These are phyloP conservation scores for Sebastiscus albofasciatus DNA, from an alignment of 2,797 vertebrate species.

Conservation along the genomic window DNA sequence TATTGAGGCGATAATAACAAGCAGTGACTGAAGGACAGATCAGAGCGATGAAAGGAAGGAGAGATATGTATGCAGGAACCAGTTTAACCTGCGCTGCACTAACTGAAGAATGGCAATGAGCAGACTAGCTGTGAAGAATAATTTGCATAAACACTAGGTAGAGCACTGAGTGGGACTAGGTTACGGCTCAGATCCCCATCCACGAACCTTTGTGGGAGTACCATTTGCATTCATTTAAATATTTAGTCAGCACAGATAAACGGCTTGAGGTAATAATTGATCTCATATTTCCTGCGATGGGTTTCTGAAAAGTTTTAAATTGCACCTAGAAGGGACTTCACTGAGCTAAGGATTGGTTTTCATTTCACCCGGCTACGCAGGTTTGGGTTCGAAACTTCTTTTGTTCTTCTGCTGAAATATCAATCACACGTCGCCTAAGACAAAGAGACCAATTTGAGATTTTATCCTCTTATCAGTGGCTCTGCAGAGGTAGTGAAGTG, in stretches of 20 bases:
- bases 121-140: constrained; percentile 44
- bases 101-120: constrained; percentile 46
- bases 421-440: constrained; percentile 35
- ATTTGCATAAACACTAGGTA: constrained; percentile 78
- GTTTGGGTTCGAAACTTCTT: background rate
- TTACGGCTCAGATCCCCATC: constrained; percentile 60
- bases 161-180: constrained; percentile 65
- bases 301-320: constrained; percentile 24
- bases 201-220: constrained; percentile 68
- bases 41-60: background rate
- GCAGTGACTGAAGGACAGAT: background rate
- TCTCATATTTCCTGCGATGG: constrained; percentile 6
- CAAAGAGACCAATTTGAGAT: constrained; percentile 43
- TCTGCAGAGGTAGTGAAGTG: constrained; percentile 46
- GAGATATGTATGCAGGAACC: background rate
- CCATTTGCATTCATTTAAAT: constrained; percentile 80
- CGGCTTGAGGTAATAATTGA: constrained; percentile 39
- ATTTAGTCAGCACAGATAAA: constrained; percentile 62
- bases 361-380: background rate
- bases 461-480: constrained; percentile 47
- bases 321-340: background rate
- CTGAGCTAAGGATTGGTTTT: constrained; percentile 14
- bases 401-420: constrained; percentile 41
- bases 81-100: constrained; percentile 35
- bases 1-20: background rate